Evolutionary conservation across 2,888 invertebrate genomes (phyloP).

Genomic region (Phanerotoma sp.): DNA sequence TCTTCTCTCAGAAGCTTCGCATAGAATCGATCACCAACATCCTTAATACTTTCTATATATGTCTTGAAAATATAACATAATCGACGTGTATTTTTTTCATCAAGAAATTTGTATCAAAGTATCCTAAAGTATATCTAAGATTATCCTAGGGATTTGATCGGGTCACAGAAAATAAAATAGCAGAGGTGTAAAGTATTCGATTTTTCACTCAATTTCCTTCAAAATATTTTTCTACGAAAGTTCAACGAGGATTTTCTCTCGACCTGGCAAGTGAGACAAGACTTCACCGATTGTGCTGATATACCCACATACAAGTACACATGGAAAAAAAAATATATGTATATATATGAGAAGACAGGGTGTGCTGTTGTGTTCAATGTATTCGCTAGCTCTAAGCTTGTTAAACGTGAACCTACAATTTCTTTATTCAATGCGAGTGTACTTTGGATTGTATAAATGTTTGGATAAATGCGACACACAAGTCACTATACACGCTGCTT

Average conservation of each 20-base stretch:
- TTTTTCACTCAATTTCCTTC: constrained; percentile 56
- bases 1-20: too few relatives aligned
- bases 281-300: too few relatives aligned
- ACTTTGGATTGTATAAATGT: constrained; percentile 6
- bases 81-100: background rate
- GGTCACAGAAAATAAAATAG: constrained; percentile 3
- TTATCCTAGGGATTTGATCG: constrained; percentile 33
- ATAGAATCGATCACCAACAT: too few relatives aligned
- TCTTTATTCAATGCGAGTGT: constrained; percentile 3
- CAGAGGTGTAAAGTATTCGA: constrained; percentile 33
- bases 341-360: background rate
- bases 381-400: too few relatives aligned
- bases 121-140: constrained; percentile 19
- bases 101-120: too few relatives aligned
- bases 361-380: constrained; percentile 36
- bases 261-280: background rate
- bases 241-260: background rate
- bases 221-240: constrained; percentile 42
- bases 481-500: background rate
- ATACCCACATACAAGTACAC: too few relatives aligned
- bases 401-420: constrained; percentile 43
- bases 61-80: background rate
- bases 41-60: too few relatives aligned
- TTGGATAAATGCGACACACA: constrained; percentile 5
- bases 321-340: too few relatives aligned